These are phyloP conservation scores for Serrognathus titanus DNA, from an alignment of 2,888 invertebrate genomes.

Conservation along the genomic window DNA sequence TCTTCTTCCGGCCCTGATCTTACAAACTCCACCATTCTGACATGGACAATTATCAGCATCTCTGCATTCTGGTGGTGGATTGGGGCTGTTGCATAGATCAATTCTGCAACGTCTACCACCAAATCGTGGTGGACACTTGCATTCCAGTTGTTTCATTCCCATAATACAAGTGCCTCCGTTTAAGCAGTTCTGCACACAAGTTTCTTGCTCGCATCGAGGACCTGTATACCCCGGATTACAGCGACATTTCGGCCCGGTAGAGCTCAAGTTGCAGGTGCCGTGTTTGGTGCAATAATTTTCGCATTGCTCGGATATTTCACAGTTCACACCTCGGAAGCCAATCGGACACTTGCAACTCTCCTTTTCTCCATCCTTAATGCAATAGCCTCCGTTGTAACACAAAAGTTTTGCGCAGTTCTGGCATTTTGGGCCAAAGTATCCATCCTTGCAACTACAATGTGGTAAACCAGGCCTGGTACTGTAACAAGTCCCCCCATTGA, in stretches of 20 bases:
- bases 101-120: slow-evolving; percentile 53
- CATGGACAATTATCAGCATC: slow-evolving; percentile 45
- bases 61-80: slow-evolving; percentile 31
- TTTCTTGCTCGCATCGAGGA: slow-evolving; percentile 58
- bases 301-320: slow-evolving; percentile 45
- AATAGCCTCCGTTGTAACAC: slow-evolving; percentile 63
- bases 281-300: slow-evolving; percentile 36
- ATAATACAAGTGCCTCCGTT: slow-evolving; percentile 55
- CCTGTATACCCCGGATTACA: slow-evolving; percentile 52
- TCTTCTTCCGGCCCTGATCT: slow-evolving; percentile 47
- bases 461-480: slow-evolving; percentile 27
- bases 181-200: slow-evolving; percentile 57
- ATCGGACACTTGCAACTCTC: slow-evolving; percentile 56
- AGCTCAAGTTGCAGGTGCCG: slow-evolving; percentile 34
- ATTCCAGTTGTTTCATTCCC: slow-evolving; percentile 45
- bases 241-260: slow-evolving; percentile 27
- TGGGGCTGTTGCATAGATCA: slow-evolving; percentile 50
- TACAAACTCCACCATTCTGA: slow-evolving; percentile 56
- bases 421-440: slow-evolving; percentile 56
- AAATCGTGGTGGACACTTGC: slow-evolving; percentile 49
- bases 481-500: slow-evolving; percentile 60
- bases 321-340: slow-evolving; percentile 53
- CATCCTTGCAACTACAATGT: slow-evolving; percentile 54
- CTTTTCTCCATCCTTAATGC: slow-evolving; percentile 47
- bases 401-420: slow-evolving; percentile 55